phyloP scores from a whole-genome alignment of 2,888 invertebrate genomes.

The Apodemia duryi region DNA sequence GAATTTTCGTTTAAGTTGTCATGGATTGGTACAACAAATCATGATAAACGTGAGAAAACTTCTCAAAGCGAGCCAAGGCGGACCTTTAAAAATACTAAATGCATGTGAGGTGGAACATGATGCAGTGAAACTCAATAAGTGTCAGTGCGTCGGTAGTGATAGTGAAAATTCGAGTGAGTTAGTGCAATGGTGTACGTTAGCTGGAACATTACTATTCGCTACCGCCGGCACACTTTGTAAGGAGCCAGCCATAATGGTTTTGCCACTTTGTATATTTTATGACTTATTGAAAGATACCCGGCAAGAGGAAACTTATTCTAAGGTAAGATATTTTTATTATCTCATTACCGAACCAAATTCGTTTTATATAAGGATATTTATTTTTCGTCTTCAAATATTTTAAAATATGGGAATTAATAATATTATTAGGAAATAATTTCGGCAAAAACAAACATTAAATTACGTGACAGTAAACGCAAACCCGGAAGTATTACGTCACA shows the following conservation, averaged over 20 bases:
- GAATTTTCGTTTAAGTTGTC: slow-evolving; percentile 64
- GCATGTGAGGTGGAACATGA: slow-evolving; percentile 55
- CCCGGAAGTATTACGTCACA: too few species aligned
- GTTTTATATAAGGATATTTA: background rate
- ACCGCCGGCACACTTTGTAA: slow-evolving; percentile 94
- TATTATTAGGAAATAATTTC: too few species aligned
- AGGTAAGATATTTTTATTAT: slow-evolving; percentile 60
- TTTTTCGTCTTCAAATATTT: background rate
- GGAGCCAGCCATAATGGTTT: slow-evolving; percentile 95
- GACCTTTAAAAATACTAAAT: slow-evolving; percentile 59
- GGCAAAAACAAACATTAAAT: too few species aligned
- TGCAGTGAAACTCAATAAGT: slow-evolving; percentile 55
- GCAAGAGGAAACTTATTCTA: slow-evolving; percentile 71
- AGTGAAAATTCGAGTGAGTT: slow-evolving; percentile 68
- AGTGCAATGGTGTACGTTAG: slow-evolving; percentile 79
- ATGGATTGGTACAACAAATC: slow-evolving; percentile 64
- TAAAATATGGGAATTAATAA: background rate
- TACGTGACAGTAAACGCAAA: too few species aligned
- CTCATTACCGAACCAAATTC: slow-evolving; percentile 1
- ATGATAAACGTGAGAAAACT: slow-evolving; percentile 65
- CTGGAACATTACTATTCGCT: slow-evolving; percentile 82
- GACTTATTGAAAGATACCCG: slow-evolving; percentile 84
- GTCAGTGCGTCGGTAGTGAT: slow-evolving; percentile 62
- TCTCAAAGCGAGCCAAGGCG: slow-evolving; percentile 60
- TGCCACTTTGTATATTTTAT: slow-evolving; percentile 93